Percentiles rank a stretch among this genome's conserved stretches.
These are phyloP conservation scores for Dromococcyx pavoninus DNA, from an alignment of 2,797 vertebrate species.

Conservation along the genomic window DNA sequence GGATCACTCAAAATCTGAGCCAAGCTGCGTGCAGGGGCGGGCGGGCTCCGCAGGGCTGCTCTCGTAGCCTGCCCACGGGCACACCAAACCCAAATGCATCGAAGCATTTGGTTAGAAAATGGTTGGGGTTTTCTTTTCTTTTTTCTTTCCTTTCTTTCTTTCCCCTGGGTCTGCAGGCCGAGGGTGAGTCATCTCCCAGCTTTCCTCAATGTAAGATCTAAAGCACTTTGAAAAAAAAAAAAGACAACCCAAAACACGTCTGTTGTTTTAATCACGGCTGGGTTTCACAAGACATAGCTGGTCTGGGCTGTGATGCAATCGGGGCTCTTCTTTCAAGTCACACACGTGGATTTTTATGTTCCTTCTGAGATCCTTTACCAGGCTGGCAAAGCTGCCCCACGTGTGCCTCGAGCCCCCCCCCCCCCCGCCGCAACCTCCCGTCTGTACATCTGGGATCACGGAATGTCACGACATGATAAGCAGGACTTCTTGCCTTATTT, in stretches of 20 bases:
- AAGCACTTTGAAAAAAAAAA: background rate
- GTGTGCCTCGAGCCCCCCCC: background rate
- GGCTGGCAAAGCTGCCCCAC: background rate
- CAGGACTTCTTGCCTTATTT: background rate
- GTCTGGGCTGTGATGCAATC: conserved; percentile 35
- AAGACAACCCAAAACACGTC: conserved; percentile 14
- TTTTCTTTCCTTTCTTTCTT: background rate
- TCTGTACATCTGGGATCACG: accelerated
- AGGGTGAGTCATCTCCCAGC: conserved; percentile 4
- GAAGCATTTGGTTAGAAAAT: conserved; percentile 31
- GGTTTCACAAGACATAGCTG: conserved; percentile 44
- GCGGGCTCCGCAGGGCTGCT: background rate
- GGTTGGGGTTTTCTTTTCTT: background rate
- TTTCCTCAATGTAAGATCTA: conserved; percentile 37
- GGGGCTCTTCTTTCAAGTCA: conserved; percentile 19
- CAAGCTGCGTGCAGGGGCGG: background rate
- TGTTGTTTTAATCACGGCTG: background rate
- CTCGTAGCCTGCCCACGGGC: background rate
- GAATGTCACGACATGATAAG: accelerated
- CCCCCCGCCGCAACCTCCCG: background rate
- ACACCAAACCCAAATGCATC: background rate
- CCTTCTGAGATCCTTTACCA: background rate
- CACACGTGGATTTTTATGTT: background rate
- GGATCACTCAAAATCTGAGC: background rate
- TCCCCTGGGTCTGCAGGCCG: background rate